Percentiles rank a stretch among this genome's conserved stretches.
phyloP scores from a whole-genome alignment of 1,140 invertebrate genomes.

The Eubasilissa regina region DNA sequence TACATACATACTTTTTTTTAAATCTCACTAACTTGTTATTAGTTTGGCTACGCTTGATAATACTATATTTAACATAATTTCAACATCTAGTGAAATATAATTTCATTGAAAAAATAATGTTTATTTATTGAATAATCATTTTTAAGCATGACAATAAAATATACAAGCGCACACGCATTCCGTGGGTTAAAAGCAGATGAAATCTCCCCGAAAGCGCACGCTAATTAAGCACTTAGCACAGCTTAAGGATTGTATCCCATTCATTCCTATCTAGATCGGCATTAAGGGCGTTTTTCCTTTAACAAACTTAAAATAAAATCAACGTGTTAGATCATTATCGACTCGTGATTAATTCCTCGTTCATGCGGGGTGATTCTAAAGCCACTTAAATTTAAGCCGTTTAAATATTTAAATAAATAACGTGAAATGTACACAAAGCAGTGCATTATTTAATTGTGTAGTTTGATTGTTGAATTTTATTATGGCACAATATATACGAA shows the following conservation, averaged over 20 bases:
- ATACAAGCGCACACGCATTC: background rate
- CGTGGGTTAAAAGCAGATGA: slow-evolving; percentile 25
- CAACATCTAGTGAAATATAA: no score
- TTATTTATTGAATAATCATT: background rate
- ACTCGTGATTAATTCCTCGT: slow-evolving; percentile 53
- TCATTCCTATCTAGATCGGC: slow-evolving; percentile 33
- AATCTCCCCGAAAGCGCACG: slow-evolving; percentile 34
- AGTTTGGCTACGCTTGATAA: no score
- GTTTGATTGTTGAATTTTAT: background rate
- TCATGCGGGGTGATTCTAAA: slow-evolving; percentile 17
- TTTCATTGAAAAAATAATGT: no score
- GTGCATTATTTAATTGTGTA: no score
- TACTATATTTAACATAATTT: no score
- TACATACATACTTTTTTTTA: no score
- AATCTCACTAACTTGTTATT: no score
- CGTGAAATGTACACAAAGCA: no score
- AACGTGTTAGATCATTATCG: slow-evolving; percentile 57
- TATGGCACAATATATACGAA: no score
- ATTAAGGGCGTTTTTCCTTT: slow-evolving; percentile 31
- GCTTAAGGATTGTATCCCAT: slow-evolving; percentile 23
- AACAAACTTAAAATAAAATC: slow-evolving; percentile 44
- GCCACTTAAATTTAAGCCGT: background rate
- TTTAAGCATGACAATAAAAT: background rate
- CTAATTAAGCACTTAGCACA: slow-evolving; percentile 44
- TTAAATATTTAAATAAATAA: slow-evolving; percentile 5